Evolutionary conservation across 2,888 invertebrate species (phyloP), one percentile per base, ranked within the genome.

Genomic region (Cantharis nigra): DNA sequence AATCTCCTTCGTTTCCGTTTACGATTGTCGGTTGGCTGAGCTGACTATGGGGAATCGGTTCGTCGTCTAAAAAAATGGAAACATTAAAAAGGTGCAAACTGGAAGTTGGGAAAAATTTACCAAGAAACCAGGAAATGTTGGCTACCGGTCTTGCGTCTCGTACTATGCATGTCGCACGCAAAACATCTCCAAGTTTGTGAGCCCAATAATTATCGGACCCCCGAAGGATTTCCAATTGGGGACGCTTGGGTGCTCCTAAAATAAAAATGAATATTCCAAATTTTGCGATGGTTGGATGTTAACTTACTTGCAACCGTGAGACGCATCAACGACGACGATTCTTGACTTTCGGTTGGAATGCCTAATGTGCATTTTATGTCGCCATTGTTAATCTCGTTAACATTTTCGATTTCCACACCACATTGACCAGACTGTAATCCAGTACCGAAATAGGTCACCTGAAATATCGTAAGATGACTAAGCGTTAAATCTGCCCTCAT

Each of bases 291-390:
- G 0, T 16, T n/a, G 28, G 30, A 74, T 20, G 18, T 13, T 13
- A 49, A 93, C 95, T 91, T 87, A 95, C 95, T 90, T 77, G 95
- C 95, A 49, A 96, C 94, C 3, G 92, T 89, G 11, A 96, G 89
- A 70, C 90, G 90, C 90, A 94, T 92, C 9, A 86, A 87, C 16
- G 91, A 93, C 0, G 88, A 87, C 0, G 91, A 87, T 84, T 95
- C 95, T 10, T 89, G 88, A 71, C 88, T 87, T 33, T 91, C 92
- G 0, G 90, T 89, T 77, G 88, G 88, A 0, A 92, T 90, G 0
- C 93, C 94, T 73, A 95, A 86, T 49, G 90, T 90, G 85, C 95
- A 96, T 70, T 91, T 91, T 81, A 95, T 91, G 81, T 91, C 90
- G 0, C 96, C 96, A 85, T 95, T 94, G 88, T 94, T 91, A 67